Evolutionary conservation across 1,140 invertebrate genomes (phyloP).

Genomic region (Centruroides sculpturatus): DNA sequence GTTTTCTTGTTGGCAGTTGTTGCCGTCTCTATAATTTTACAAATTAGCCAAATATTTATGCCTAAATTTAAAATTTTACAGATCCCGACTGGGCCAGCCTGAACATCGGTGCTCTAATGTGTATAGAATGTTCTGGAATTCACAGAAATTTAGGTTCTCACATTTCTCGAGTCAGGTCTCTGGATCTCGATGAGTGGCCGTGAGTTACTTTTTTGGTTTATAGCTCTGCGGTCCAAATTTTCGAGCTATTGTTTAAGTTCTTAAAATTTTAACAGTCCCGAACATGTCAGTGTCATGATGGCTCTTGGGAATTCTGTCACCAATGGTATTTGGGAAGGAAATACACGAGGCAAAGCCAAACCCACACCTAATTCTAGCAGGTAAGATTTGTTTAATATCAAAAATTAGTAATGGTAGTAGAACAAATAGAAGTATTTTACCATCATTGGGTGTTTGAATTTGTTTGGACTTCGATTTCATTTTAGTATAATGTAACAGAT

Average conservation of each 20-base stretch:
- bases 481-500: too few relatives aligned
- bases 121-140: conserved; percentile 95
- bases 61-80: conserved; percentile 26
- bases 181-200: conserved; percentile 97
- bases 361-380: conserved; percentile 28
- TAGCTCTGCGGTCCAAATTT: background rate
- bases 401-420: too few relatives aligned
- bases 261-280: conserved; percentile 43
- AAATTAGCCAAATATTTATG: too few relatives aligned
- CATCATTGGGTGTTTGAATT: too few relatives aligned
- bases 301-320: conserved; percentile 77
- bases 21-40: too few relatives aligned
- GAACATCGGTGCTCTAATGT: conserved; percentile 88
- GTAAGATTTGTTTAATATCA: background rate
- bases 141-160: conserved; percentile 94
- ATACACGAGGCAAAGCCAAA: conserved; percentile 38
- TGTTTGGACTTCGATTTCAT: too few relatives aligned
- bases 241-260: too few relatives aligned
- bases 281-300: conserved; percentile 82
- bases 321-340: conserved; percentile 85
- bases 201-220: conserved; percentile 43
- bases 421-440: too few relatives aligned
- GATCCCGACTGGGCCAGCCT: conserved; percentile 96
- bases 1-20: too few relatives aligned
- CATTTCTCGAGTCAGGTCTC: conserved; percentile 81